Percentiles rank a stretch among this genome's conserved stretches.
phyloP scores from a whole-genome alignment of 2,888 invertebrate species.

The Netelia virgata region DNA sequence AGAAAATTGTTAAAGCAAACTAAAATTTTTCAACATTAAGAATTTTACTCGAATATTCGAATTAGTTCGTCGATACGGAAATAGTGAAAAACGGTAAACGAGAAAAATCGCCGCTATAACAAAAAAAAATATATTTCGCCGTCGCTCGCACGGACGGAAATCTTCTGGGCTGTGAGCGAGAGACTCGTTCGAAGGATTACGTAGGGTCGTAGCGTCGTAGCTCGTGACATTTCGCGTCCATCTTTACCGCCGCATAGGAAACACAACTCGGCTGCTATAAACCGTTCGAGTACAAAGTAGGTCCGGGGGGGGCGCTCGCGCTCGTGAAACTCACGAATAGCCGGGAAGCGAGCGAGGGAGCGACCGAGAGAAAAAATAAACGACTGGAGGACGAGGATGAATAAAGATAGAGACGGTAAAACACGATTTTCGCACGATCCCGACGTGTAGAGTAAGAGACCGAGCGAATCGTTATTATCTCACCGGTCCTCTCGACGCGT shows the following conservation, averaged over 20 bases:
- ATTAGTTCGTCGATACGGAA: background rate
- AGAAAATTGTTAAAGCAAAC: background rate
- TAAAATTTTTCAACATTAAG: background rate
- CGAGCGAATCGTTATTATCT: constrained; percentile 43
- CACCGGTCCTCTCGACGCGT: constrained; percentile 46
- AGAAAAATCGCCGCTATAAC: background rate
- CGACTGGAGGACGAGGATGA: background rate
- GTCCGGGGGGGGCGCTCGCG: background rate
- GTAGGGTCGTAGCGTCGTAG: no score
- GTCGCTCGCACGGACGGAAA: no score
- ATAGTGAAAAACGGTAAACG: background rate
- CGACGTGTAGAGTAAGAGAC: background rate
- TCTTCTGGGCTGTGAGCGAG: no score
- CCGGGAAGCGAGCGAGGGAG: background rate
- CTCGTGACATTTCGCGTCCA: background rate
- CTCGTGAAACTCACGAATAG: background rate
- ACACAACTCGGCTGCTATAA: background rate
- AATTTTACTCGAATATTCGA: background rate
- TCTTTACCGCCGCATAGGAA: background rate
- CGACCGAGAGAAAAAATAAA: background rate
- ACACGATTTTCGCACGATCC: background rate
- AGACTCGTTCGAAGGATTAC: no score
- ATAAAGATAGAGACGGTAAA: background rate
- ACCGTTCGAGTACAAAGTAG: background rate
- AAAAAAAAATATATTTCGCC: background rate